Percentiles rank a stretch among this genome's conserved stretches.
Conservation (phyloP, 2,113 vertebrate species). For the Chaetops frenatus region DNA sequence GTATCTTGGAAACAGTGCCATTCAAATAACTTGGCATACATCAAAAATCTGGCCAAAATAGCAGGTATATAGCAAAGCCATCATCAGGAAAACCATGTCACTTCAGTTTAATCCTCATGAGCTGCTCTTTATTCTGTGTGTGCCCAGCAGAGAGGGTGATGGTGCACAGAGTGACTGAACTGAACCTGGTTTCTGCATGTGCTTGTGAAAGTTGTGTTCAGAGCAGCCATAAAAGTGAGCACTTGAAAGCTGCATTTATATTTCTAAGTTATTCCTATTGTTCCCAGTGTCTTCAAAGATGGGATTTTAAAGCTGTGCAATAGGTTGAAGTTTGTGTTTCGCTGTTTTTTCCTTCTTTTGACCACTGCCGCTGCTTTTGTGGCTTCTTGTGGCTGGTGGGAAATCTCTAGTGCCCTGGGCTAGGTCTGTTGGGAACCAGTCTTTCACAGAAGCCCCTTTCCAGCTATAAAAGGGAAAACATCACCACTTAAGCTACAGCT, state of each 20-base stretch:
- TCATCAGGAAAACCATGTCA: not conserved
- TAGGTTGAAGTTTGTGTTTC: not conserved
- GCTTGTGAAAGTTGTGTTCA: not conserved
- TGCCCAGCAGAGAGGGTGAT: too few species aligned
- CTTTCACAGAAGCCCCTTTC: not conserved
- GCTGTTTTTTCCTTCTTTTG: not conserved
- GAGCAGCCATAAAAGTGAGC: not conserved
- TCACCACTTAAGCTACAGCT: not conserved
- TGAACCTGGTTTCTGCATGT: accelerated
- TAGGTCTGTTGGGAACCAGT: not conserved
- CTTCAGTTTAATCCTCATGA: not conserved
- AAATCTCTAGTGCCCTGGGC: not conserved
- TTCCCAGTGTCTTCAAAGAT: not conserved
- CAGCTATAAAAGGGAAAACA: not conserved
- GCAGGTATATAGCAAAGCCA: not conserved
- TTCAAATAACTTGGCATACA: not conserved
- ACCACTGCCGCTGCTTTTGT: not conserved
- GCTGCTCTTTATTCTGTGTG: accelerated
- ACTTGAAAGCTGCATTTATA: not conserved
- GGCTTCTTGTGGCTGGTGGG: not conserved
- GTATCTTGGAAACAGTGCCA: not conserved
- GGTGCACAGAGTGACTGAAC: too few species aligned
- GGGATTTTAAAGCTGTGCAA: not conserved
- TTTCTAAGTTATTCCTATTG: not conserved
- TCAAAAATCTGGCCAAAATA: not conserved